Evolutionary conservation across 2,113 vertebrate genomes (phyloP), one percentile per base, ranked within the genome.

Genomic region (Clupea harengus): DNA sequence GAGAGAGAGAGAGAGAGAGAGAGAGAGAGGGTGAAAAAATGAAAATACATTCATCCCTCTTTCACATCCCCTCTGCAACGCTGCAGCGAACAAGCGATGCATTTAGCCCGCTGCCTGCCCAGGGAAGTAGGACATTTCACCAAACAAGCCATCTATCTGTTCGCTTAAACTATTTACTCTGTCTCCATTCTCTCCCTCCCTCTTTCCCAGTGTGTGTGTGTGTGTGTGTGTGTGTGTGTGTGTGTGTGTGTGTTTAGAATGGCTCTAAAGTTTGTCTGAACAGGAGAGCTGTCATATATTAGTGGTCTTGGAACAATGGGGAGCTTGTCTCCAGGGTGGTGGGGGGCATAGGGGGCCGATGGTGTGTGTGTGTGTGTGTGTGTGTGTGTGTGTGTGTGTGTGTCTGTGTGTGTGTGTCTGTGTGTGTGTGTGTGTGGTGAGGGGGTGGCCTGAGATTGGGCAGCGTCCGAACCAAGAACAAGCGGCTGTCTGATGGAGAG

Each of bases 201-300:
- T 72, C n/a, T 54, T 8, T 72, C 15, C 28, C 45, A 54, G 15
- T 81, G 10, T 45, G 52, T 60, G 82, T 86, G 85, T 64, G 83
- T 50, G 81, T 82, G 82, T 44, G 47, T 32, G n/a, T 17, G 47
- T 52, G 11, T 82, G 32, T 72, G 82, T 81, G 52, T 87, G 83
- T 87, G 82, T 50, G 83, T 72, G 54, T 86, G 50, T 84, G 78
- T 18, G 60, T 82, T 90, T 92, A 89, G 91, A 91, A 88, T 91
- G 82, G 86, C 89, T 89, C 88, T 91, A 92, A 93, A 94, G 92
- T 94, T 92, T 93, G 92, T 94, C 92, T 89, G 91, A 93, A 90
- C 89, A 93, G 91, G 91, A 92, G 92, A 93, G 94, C 93, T 94
- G 93, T 94, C 93, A 94, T 95, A 95, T 96, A 94, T 94, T 94